Evolutionary conservation across 1,140 invertebrate species (phyloP), one percentile per base, ranked within the genome.

Genomic region (Pinna nobilis): DNA sequence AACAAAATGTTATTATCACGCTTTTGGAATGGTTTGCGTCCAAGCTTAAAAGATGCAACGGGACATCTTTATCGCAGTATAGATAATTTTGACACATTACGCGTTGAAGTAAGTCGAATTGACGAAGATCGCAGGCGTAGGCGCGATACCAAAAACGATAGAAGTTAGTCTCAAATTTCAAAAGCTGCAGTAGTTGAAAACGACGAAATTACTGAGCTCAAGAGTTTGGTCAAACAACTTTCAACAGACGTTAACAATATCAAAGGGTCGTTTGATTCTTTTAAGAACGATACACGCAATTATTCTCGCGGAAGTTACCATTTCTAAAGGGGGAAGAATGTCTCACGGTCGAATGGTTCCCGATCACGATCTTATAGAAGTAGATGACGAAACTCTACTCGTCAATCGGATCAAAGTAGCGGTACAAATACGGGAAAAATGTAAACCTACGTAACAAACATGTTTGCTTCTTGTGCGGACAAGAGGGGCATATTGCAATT

Each of bases 401-500:
- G 1, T 1, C 32, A 25, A 13, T 9, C n/a, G 53, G 13, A 30
- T 35, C 6, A n/a, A n/a, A n/a, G n/a, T n/a, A n/a, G n/a, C n/a
- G n/a, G n/a, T n/a, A n/a, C n/a, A n/a, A n/a, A n/a, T n/a, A n/a
- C n/a, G n/a, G 32, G 37, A 33, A 3, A 5, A 35, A 23, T 7
- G 13, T 30, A 7, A 53, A 53, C 1, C 51, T 28, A 25, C 3
- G 25, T 5, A 23, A 53, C 25, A 23, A 53, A 53, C 20, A 25
- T 2, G 20, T 15, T 28, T 74, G 71, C 53, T 35, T n/a, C 25
- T n/a, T 63, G 23, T 74, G 71, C 39, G 64, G 64, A 39, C 63
- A 74, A 41, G 23, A 25, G n/a, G 71, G 71, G 3, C 71, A 74
- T 25, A 20, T 74, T 9, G 50, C 51, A 6, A 57, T 66, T 41